These are phyloP conservation scores for Dendronephthya gigantea DNA, from an alignment of 64 coral and sea anemone species.

Conservation along the genomic window DNA sequence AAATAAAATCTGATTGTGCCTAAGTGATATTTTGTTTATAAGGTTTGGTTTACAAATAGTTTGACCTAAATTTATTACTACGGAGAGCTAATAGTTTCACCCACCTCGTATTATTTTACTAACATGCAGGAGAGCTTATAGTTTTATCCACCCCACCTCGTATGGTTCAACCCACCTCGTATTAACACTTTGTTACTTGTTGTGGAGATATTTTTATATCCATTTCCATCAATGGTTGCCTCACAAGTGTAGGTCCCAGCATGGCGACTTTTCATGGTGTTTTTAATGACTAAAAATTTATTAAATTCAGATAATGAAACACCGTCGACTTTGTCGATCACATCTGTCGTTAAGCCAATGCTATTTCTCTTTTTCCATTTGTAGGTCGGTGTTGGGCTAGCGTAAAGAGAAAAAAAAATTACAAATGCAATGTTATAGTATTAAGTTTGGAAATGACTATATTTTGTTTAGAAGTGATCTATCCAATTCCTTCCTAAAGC, in stretches of 20 bases:
- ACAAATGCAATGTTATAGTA: no score
- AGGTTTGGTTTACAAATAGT: no score
- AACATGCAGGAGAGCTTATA: no score
- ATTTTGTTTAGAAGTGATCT: no score
- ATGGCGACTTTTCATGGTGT: background rate
- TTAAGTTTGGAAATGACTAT: no score
- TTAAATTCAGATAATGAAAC: background rate
- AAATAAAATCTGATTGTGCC: background rate
- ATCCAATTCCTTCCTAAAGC: no score
- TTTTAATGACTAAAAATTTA: background rate
- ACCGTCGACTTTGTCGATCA: background rate
- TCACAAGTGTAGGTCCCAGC: background rate
- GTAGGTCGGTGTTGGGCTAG: background rate
- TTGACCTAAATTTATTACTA: background rate
- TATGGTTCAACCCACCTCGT: background rate
- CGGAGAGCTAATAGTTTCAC: background rate
- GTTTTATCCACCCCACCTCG: background rate
- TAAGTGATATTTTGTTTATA: background rate
- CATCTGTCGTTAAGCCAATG: background rate
- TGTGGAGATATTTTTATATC: background rate
- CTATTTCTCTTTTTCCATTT: background rate
- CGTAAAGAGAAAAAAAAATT: background rate
- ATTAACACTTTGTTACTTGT: background rate
- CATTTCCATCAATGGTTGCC: background rate
- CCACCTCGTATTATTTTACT: background rate